phyloP scores from a whole-genome alignment of 2,888 invertebrate species.

The Graphium colonna region DNA sequence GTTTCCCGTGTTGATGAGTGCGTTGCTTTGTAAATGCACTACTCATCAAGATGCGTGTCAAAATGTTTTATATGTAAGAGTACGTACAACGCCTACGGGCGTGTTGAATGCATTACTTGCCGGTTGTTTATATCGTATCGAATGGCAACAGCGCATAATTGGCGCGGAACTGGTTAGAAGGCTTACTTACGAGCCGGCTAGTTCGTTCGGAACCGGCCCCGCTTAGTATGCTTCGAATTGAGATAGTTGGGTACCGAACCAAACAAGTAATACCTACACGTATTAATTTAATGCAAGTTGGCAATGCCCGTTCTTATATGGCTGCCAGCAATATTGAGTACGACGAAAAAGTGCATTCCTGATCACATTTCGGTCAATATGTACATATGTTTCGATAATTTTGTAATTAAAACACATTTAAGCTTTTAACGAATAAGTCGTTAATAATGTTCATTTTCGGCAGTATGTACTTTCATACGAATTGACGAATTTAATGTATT shows the following conservation, averaged over 20 bases:
- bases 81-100: constrained; percentile 26
- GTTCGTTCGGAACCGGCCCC: constrained; percentile 47
- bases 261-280: constrained; percentile 14
- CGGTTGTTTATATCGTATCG: constrained; percentile 45
- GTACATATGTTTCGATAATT: neutral
- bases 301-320: constrained; percentile 12
- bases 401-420: constrained; percentile 6
- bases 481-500: too few species aligned
- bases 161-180: constrained; percentile 41
- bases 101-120: constrained; percentile 44
- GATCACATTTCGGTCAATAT: neutral
- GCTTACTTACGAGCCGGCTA: constrained; percentile 29
- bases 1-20: constrained; percentile 28
- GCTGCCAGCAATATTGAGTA: constrained; percentile 4
- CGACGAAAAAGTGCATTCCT: constrained; percentile 2
- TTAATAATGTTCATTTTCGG: constrained; percentile 19
- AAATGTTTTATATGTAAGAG: constrained; percentile 27
- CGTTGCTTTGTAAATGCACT: constrained; percentile 27
- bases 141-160: constrained; percentile 47
- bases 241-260: constrained; percentile 42
- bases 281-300: constrained; percentile 22
- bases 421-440: constrained; percentile 1
- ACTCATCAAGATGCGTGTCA: constrained; percentile 25
- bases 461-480: constrained; percentile 1
- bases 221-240: constrained; percentile 45